Conservation (phyloP, 2,113 vertebrate genomes). For the Rhipidura dahli region DNA sequence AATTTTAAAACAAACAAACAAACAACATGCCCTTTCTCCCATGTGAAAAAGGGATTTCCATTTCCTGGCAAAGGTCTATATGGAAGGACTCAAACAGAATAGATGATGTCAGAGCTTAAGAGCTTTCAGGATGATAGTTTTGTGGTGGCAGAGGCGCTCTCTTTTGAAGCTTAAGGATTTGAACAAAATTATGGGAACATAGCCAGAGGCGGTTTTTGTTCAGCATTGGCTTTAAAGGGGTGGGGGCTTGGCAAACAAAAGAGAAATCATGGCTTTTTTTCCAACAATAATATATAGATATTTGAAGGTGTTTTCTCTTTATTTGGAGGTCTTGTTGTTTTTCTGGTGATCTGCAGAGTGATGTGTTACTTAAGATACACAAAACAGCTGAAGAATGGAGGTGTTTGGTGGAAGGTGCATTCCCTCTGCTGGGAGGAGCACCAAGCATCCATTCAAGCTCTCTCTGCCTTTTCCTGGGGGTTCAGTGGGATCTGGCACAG, state of each 20-base stretch:
- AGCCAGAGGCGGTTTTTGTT: neutral
- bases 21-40: neutral
- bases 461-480: neutral
- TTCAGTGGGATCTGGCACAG: neutral
- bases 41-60: neutral
- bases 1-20: neutral
- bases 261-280: neutral
- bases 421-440: neutral
- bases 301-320: neutral
- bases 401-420: neutral
- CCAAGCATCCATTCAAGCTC: neutral
- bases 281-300: neutral
- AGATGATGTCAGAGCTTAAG: slow-evolving; percentile 53
- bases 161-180: slow-evolving; percentile 60
- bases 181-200: neutral
- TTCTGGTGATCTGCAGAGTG: neutral
- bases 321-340: neutral
- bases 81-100: slow-evolving; percentile 1
- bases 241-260: neutral
- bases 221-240: neutral
- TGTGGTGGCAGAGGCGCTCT: slow-evolving; percentile 7
- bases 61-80: slow-evolving; percentile 20
- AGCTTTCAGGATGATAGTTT: slow-evolving; percentile 41
- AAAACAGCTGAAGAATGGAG: rapidly evolving
- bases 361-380: rapidly evolving